phyloP scores from a whole-genome alignment of 1,140 invertebrate species.

The Varroa destructor region DNA sequence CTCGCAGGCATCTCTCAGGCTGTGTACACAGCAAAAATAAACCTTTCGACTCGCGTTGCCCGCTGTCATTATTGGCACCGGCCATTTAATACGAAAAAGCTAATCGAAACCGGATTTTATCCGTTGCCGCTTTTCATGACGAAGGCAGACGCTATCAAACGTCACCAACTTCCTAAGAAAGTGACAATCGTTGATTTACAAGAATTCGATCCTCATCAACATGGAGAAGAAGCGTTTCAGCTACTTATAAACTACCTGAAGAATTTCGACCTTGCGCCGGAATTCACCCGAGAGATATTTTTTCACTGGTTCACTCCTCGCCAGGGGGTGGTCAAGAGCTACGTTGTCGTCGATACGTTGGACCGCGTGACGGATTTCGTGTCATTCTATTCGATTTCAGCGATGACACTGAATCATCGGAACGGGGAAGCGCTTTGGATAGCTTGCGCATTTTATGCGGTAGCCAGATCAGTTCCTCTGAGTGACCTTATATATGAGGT shows the following conservation, averaged over 20 bases:
- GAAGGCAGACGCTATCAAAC: slow-evolving; percentile 91
- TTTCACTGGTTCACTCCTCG: slow-evolving; percentile 91
- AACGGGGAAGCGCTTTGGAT: slow-evolving; percentile 83
- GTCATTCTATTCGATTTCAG: slow-evolving; percentile 93
- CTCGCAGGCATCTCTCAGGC: slow-evolving; percentile 78
- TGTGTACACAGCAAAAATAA: slow-evolving; percentile 95
- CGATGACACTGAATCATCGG: slow-evolving; percentile 96
- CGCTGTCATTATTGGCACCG: slow-evolving; percentile 97
- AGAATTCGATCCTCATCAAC: not conserved
- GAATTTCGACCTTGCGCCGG: slow-evolving; percentile 78
- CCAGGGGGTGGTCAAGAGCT: slow-evolving; percentile 80
- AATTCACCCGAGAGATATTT: slow-evolving; percentile 83
- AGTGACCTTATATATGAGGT: slow-evolving; percentile 84
- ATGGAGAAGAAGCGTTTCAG: not conserved
- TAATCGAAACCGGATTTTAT: slow-evolving; percentile 96
- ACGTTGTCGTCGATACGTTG: slow-evolving; percentile 60
- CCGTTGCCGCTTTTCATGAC: slow-evolving; percentile 95
- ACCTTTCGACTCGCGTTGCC: slow-evolving; percentile 92
- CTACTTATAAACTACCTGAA: slow-evolving; percentile 56
- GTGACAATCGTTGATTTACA: slow-evolving; percentile 52
- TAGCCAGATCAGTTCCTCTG: slow-evolving; percentile 54
- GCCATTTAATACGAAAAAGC: slow-evolving; percentile 91
- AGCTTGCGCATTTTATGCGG: slow-evolving; percentile 98
- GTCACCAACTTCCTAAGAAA: slow-evolving; percentile 79
- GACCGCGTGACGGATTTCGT: slow-evolving; percentile 61